Base-by-base conservation (phyloP, 2,888 invertebrate species). In the Heliconius cydno region DNA sequence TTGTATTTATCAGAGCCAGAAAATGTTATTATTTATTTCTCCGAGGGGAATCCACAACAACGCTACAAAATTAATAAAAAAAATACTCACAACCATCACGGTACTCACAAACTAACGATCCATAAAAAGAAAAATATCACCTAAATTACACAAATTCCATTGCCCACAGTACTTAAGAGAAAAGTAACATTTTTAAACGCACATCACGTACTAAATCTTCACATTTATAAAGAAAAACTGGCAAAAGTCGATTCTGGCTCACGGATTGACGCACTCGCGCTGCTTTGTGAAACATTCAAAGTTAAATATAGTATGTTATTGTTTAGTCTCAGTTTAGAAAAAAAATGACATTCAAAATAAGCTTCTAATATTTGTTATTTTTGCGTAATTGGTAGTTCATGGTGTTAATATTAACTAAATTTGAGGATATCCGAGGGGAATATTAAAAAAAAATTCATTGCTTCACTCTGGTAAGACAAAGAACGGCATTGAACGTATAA, bases 191-290 rank as follows among this genome's bases (percentile, higher is more conserved):
- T 63, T 79, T 60, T 68, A n/a, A 57, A 78, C 25, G 28, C 74
- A 38, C 52, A 30, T 74, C 74, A 79, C 68, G 79, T 79, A 13
- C 76, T 76, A 79, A 68, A 63, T 79, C 74, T 73, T 74, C 63
- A 74, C 66, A 78, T 78, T 78, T 65, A 79, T 74, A 38, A 63
- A 70, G 68, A 73, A 65, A 68, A 71, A 66, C 46, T 60, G 57
- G 28, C 38, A 34, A 75, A 41, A 68, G 19, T 60, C 68, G 30
- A 75, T 79, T 10, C 68, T n/a, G 68, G 60, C 68, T 74, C 57
- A 73, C 38, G 68, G 38, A 63, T 75, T 74, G 34, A 74, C 13
- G 46, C 67, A 74, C 60, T 34, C 57, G 34, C 57, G 57, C 13
- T 30, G 13, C 60, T n/a, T 19, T 30, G 57, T 34, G 34, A 15